Percentiles rank a stretch among this genome's conserved stretches.
Conservation (phyloP, 2,888 invertebrate species). For the Hyles lineata region DNA sequence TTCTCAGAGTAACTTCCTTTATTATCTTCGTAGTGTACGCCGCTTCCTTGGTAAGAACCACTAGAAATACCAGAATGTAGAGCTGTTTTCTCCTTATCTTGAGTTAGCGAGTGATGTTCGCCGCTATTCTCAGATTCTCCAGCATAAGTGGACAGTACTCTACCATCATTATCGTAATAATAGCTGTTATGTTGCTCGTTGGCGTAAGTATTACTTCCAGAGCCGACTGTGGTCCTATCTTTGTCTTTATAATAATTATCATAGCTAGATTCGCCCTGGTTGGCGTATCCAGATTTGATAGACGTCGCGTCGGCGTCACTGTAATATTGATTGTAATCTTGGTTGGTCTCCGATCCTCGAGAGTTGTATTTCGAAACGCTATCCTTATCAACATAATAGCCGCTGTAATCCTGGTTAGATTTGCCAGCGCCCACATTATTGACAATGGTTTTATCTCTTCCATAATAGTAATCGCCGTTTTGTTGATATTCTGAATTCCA, state of each 20-base stretch:
- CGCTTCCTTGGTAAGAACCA: neutral
- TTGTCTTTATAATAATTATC: conserved; percentile 1
- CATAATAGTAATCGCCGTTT: too few species aligned
- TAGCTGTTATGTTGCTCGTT: neutral
- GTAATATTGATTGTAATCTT: neutral
- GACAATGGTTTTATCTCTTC: too few species aligned
- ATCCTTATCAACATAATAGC: too few species aligned
- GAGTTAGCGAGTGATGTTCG: neutral
- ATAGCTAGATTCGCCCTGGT: neutral
- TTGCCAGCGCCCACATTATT: too few species aligned
- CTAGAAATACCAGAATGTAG: neutral
- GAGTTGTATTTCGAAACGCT: neutral
- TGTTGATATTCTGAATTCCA: too few species aligned
- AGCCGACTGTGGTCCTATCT: neutral
- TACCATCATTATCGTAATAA: neutral
- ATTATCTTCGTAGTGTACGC: neutral
- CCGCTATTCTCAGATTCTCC: neutral
- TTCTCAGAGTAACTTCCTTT: neutral
- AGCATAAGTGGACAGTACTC: neutral
- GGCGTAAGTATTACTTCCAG: neutral
- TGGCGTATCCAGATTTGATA: neutral
- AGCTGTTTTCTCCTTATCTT: neutral
- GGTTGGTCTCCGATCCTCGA: neutral
- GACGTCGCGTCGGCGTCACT: neutral
- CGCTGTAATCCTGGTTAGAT: too few species aligned